Evolutionary conservation across 1,140 invertebrate genomes (phyloP).

Genomic region (Bombus picipes): DNA sequence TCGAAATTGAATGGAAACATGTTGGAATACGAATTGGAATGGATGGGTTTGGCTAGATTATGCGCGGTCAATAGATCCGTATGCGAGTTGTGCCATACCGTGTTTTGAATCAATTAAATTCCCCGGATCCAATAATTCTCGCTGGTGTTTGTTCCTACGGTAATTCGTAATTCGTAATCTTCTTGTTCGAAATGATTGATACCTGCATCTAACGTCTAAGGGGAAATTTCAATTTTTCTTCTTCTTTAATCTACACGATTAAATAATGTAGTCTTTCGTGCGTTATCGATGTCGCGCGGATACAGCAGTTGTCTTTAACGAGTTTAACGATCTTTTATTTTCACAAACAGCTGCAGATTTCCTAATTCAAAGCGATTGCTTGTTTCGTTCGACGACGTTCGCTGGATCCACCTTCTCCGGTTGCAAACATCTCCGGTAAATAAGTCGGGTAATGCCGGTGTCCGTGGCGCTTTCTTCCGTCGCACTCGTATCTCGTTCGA

Average conservation of each 20-base stretch:
- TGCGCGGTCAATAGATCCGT: background rate
- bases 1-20: constrained; percentile 35
- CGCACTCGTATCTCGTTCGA: background rate
- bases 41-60: constrained; percentile 8
- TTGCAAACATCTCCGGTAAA: constrained; percentile 22
- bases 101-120: constrained; percentile 42
- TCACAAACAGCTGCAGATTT: no score
- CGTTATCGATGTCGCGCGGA: no score
- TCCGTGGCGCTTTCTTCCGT: constrained; percentile 16
- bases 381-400: no score
- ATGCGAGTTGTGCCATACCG: background rate
- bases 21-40: constrained; percentile 8
- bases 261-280: no score
- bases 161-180: constrained; percentile 15
- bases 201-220: no score
- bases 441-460: constrained; percentile 8
- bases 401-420: no score
- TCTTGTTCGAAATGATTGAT: background rate
- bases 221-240: no score
- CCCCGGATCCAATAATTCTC: constrained; percentile 5
- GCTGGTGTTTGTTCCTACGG: background rate
- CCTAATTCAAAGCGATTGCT: no score
- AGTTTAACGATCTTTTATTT: no score
- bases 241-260: no score
- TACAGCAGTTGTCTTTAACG: no score